Conservation (phyloP, 2,797 vertebrate genomes). For the Hydrophis major region DNA sequence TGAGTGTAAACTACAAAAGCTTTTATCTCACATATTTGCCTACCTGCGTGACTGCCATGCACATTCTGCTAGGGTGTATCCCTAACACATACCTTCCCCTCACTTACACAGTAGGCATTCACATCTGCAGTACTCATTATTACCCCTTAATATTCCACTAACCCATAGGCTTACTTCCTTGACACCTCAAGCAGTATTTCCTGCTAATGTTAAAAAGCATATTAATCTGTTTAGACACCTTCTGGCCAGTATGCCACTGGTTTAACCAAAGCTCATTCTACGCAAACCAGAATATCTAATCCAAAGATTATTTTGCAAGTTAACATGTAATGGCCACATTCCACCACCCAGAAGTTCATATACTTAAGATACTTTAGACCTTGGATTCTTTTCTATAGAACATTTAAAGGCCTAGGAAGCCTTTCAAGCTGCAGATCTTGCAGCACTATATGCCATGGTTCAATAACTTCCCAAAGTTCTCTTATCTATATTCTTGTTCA, state of each 20-base stretch:
- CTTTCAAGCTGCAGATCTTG: neutral
- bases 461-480: neutral
- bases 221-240: neutral
- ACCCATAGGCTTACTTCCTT: neutral
- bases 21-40: no score
- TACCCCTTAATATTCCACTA: neutral
- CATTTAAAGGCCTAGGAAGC: neutral
- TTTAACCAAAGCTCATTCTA: neutral
- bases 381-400: neutral
- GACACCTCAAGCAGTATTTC: neutral
- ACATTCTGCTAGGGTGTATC: no score
- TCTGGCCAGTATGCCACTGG: neutral
- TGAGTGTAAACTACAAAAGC: no score
- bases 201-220: neutral
- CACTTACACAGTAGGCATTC: neutral
- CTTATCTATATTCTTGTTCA: neutral
- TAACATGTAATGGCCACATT: neutral
- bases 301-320: neutral
- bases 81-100: neutral
- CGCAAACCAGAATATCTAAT: neutral
- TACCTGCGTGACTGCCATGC: no score
- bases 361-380: neutral
- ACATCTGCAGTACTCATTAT: neutral
- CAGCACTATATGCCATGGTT: neutral
- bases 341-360: neutral